These are phyloP conservation scores for Edolisoma coerulescens DNA, from an alignment of 2,113 vertebrate genomes.

Conservation along the genomic window DNA sequence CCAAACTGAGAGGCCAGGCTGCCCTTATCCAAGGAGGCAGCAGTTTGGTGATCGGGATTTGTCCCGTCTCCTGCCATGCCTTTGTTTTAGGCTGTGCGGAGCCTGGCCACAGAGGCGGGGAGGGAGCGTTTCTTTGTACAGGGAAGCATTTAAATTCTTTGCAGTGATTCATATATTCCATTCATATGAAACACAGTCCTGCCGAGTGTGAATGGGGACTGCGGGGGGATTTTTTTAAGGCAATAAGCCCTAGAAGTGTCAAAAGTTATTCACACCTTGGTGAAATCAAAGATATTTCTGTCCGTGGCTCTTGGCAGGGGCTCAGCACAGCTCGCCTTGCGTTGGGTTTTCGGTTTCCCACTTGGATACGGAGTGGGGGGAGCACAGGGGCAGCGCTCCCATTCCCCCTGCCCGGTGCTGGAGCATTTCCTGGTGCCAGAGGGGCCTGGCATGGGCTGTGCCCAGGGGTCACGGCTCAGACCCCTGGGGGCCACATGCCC, in stretches of 20 bases:
- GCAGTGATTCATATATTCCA: constrained; percentile 68
- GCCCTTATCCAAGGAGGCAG: not conserved
- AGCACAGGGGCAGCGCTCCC: not conserved
- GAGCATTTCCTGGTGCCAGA: not conserved
- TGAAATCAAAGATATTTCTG: constrained; percentile 58
- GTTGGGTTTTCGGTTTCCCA: constrained; percentile 30
- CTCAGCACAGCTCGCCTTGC: constrained; percentile 19
- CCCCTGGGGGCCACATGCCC: accelerated
- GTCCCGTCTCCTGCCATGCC: constrained; percentile 18
- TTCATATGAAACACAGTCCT: constrained; percentile 47
- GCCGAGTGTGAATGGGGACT: constrained; percentile 45
- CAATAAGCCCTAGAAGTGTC: constrained; percentile 49
- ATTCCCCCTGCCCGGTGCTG: not conserved
- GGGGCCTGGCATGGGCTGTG: not conserved
- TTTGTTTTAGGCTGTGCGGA: constrained; percentile 27
- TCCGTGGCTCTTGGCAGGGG: constrained; percentile 42
- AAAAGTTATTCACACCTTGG: constrained; percentile 64
- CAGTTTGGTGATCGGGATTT: not conserved
- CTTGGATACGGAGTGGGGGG: not conserved
- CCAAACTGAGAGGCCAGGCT: accelerated
- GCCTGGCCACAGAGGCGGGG: constrained; percentile 5
- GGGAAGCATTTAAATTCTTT: constrained; percentile 54
- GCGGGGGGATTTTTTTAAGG: constrained; percentile 36
- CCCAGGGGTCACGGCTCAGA: accelerated
- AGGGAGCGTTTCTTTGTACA: constrained; percentile 42